These are phyloP conservation scores for Homarus gammarus DNA, from an alignment of 2,888 invertebrate species.

Conservation along the genomic window DNA sequence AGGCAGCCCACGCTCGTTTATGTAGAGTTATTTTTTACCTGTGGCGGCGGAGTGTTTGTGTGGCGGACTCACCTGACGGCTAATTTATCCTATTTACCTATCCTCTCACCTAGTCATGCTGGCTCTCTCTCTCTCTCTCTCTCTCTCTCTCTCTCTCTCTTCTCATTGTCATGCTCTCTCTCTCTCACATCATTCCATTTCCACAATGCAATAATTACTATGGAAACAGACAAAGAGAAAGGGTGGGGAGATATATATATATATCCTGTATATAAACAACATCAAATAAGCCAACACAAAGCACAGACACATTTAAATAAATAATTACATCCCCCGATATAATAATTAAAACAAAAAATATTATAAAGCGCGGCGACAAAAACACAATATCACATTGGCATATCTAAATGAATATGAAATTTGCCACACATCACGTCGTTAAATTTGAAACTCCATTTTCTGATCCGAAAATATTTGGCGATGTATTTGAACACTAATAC, in stretches of 20 bases:
- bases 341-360: not conserved
- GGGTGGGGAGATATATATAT: slow-evolving; percentile 14
- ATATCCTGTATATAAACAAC: not conserved
- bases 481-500: slow-evolving; percentile 12
- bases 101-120: not conserved
- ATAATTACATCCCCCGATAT: not conserved
- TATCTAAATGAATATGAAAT: not conserved
- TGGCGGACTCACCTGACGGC: no score
- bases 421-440: not conserved
- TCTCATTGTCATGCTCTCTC: slow-evolving; percentile 14
- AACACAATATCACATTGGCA: not conserved
- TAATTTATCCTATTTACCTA: not conserved
- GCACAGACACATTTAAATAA: not conserved
- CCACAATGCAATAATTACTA: no score
- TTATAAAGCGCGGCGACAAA: no score
- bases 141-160: slow-evolving; percentile 27
- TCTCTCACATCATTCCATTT: not conserved
- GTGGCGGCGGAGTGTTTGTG: no score
- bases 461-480: slow-evolving; percentile 5
- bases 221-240: no score
- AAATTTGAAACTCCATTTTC: not conserved
- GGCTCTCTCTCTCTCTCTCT: slow-evolving; percentile 25
- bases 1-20: no score
- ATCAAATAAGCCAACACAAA: not conserved
- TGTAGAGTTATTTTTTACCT: no score